These are phyloP conservation scores for Ophiodon elongatus DNA, from an alignment of 2,113 vertebrate species.

Conservation along the genomic window DNA sequence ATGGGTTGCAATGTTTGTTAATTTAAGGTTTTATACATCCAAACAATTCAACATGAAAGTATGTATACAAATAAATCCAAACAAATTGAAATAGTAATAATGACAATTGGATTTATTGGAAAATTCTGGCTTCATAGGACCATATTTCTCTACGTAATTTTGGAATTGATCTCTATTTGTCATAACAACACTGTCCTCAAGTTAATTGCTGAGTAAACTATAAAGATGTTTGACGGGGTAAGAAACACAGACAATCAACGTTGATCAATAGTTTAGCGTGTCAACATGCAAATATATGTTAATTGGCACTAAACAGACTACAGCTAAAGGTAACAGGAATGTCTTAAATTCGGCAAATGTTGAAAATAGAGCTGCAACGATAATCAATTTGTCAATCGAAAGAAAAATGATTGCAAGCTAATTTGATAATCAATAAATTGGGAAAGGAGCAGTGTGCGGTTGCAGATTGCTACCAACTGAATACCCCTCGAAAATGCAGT, in stretches of 20 bases:
- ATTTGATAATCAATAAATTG: neutral
- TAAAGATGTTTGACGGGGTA: neutral
- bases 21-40: too few relatives aligned
- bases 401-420: neutral
- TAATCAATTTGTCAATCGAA: neutral
- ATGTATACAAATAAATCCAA: neutral
- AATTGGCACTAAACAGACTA: neutral
- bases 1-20: neutral
- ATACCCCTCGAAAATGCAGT: neutral
- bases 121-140: conserved; percentile 31
- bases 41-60: neutral
- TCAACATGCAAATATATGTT: neutral
- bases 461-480: too few relatives aligned
- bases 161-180: neutral
- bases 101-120: conserved; percentile 74
- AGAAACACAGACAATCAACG: neutral
- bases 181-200: neutral
- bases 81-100: neutral
- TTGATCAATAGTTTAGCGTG: neutral
- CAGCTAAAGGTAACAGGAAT: neutral
- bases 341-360: neutral
- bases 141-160: conserved; percentile 3
- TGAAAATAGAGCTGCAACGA: neutral
- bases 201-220: neutral
- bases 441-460: too few relatives aligned